Evolutionary conservation across 2,888 invertebrate genomes (phyloP).

Genomic region (Adelphocoris suturalis): DNA sequence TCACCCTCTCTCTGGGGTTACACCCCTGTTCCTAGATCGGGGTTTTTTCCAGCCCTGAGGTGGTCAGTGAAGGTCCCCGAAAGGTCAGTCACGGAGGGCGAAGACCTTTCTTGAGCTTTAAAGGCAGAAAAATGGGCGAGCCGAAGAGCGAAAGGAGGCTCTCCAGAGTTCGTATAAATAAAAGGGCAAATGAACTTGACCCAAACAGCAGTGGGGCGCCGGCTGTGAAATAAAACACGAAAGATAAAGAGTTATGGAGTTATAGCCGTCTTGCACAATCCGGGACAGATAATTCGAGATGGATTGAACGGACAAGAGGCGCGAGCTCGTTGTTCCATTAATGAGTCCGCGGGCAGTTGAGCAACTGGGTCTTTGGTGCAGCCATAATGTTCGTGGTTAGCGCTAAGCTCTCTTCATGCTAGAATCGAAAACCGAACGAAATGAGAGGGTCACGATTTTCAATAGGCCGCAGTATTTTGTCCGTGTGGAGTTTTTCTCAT

Average conservation of each 20-base stretch:
- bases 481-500: not conserved
- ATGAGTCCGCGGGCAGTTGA: not conserved
- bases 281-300: conserved; percentile 1
- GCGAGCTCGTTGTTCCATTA: conserved; percentile 7
- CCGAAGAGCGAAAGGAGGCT: not conserved
- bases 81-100: conserved; percentile 31
- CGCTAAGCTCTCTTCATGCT: not conserved
- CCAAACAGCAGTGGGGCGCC: conserved; percentile 13
- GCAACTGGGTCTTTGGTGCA: not conserved
- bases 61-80: not conserved
- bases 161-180: no score
- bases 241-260: not conserved
- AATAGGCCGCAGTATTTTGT: not conserved
- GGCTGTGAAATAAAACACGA: conserved; percentile 1
- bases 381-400: not conserved
- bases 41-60: not conserved
- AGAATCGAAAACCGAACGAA: not conserved
- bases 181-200: conserved; percentile 8
- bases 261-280: not conserved
- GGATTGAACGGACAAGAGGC: not conserved
- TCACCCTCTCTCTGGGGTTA: no score
- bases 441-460: not conserved
- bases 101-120: conserved; percentile 9
- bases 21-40: no score
- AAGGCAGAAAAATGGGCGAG: conserved; percentile 15